Base-by-base conservation (phyloP, 2,113 vertebrate species). In the Circaetus cinerascens region DNA sequence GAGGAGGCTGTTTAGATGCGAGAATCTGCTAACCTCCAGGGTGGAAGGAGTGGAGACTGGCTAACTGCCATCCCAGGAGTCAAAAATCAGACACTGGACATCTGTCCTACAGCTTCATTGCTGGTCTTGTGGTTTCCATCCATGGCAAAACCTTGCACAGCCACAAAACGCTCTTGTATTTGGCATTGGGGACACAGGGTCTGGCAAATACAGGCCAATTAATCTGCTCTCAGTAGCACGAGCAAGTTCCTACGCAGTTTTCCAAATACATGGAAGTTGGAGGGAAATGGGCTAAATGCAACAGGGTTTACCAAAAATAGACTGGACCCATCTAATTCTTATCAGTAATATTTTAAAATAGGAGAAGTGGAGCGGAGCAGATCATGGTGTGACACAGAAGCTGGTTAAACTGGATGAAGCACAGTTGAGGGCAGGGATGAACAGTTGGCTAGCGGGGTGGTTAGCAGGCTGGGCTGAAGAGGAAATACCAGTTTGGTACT, bases 141-240 rank as follows among this genome's bases (percentile, higher is more conserved):
- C 4, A 3, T 1, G 29, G n/a, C 12, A 5, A 45, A 26, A 10
- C 40, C 51, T 11, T 2, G 15, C 22, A 3, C 2, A 8, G 53
- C 43, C 79, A 13, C 64, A 13, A 27, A 48, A 34, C 2, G 4
- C 5, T 2, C 43, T 27, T 4, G 4, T 21, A 2, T 34, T 17
- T 3, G 45, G 36, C n/a, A 22, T 5, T 4, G 11, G 53, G 64
- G n/a, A 29, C 18, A 5, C 64, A 21, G 51, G 62, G 19, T 25
- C 41, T 30, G 78, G 53, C 41, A 48, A 57, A 38, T 3, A 4
- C 5, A 1, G 63, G 34, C 32, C 50, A 10, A 4, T 9, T 19
- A 11, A 19, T 15, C 57, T 8, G 38, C 40, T 26, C 62, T 18
- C 26, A 5, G 21, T 1, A 18, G 63, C 51, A 5, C 1, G 2